phyloP scores from a whole-genome alignment of 2,797 vertebrate species.

The Catharus ustulatus region DNA sequence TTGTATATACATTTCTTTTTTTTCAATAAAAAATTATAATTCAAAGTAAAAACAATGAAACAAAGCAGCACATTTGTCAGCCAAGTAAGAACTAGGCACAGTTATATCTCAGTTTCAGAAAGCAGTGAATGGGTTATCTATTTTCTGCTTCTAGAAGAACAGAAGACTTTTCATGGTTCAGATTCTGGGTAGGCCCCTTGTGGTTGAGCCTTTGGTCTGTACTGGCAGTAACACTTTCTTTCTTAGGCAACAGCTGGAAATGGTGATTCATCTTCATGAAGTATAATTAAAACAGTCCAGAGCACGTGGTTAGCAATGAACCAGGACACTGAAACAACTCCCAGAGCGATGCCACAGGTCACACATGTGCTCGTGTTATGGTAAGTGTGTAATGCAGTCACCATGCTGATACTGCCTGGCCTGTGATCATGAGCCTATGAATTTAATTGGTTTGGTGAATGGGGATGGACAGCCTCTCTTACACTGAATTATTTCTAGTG shows the following conservation, averaged over 20 bases:
- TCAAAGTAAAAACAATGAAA: neutral
- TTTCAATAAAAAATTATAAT: neutral
- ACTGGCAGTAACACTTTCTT: neutral
- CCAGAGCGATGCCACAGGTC: accelerated
- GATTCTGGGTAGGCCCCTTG: neutral
- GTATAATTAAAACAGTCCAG: neutral
- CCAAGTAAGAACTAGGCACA: neutral
- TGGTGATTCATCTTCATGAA: neutral
- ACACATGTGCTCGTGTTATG: neutral
- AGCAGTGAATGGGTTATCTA: neutral
- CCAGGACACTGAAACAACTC: neutral
- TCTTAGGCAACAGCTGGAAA: neutral
- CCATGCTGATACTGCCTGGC: neutral
- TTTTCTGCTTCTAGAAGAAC: neutral
- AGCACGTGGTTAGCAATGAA: neutral
- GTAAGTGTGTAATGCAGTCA: neutral
- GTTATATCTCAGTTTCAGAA: neutral
- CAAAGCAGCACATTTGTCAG: neutral
- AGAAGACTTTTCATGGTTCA: neutral
- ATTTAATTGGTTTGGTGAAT: neutral
- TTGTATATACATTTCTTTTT: neutral
- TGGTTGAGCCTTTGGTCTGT: neutral
- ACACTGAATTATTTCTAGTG: neutral
- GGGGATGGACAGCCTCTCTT: neutral
- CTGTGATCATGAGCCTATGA: neutral